phyloP scores from a whole-genome alignment of 2,113 vertebrate genomes.

The Paracyprichromis sp. region DNA sequence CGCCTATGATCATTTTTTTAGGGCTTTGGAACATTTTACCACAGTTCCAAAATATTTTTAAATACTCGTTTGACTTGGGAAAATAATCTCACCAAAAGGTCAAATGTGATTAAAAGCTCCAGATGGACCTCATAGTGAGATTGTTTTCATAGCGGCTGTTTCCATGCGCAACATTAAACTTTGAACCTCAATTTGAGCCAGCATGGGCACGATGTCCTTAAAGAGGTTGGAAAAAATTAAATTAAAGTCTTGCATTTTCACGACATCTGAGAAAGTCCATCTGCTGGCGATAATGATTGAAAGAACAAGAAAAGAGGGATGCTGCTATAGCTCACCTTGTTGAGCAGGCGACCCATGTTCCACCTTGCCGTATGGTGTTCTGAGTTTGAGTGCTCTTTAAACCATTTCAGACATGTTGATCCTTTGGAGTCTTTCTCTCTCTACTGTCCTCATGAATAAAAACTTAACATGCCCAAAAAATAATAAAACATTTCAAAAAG shows the following conservation, averaged over 20 bases:
- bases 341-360: neutral
- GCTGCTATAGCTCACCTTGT: neutral
- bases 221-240: neutral
- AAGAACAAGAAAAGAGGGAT: neutral
- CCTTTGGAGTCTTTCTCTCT: neutral
- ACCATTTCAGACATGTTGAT: neutral
- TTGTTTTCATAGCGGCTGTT: neutral
- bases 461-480: neutral
- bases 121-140: neutral
- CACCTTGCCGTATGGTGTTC: neutral
- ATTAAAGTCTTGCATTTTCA: neutral
- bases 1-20: accelerated
- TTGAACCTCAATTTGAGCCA: neutral
- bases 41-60: neutral
- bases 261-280: neutral
- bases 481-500: neutral
- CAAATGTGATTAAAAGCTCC: neutral
- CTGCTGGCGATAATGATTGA: neutral
- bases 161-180: neutral
- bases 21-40: neutral
- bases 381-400: neutral
- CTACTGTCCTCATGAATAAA: neutral
- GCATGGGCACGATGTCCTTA: neutral
- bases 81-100: neutral
- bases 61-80: neutral